These are phyloP conservation scores for Blomia tropicalis DNA, from an alignment of 2,888 invertebrate genomes.

Conservation along the genomic window DNA sequence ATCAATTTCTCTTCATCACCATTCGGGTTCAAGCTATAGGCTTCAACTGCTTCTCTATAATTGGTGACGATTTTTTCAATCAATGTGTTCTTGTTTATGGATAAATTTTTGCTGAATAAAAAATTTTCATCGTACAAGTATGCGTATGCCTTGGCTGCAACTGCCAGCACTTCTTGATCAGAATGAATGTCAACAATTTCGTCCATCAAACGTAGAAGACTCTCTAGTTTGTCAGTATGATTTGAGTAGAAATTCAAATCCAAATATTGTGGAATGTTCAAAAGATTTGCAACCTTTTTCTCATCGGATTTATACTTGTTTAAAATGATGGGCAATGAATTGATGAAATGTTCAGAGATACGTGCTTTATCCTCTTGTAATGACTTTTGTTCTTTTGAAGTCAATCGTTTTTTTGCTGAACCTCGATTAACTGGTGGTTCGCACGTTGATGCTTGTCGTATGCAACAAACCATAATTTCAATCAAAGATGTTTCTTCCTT, in stretches of 20 bases:
- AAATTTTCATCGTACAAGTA: conserved; percentile 57
- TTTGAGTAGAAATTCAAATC: conserved; percentile 45
- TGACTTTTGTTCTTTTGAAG: conserved; percentile 50
- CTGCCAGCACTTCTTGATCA: conserved; percentile 72
- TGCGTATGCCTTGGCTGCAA: conserved; percentile 80
- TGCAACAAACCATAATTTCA: conserved; percentile 87
- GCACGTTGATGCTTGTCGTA: conserved; percentile 81
- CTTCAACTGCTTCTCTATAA: conserved; percentile 47
- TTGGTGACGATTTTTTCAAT: conserved; percentile 77
- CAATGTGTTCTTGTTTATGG: conserved; percentile 57
- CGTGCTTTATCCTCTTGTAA: conserved; percentile 79
- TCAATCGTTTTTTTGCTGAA: conserved; percentile 57
- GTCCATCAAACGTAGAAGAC: conserved; percentile 65
- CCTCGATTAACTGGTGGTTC: conserved; percentile 93
- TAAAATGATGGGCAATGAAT: conserved; percentile 66
- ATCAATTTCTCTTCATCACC: conserved; percentile 23
- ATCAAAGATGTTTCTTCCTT: conserved; percentile 88
- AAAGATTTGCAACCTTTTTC: conserved; percentile 83
- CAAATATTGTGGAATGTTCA: conserved; percentile 87
- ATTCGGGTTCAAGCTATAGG: conserved; percentile 18
- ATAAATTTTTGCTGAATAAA: conserved; percentile 18
- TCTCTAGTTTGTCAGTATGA: conserved; percentile 46
- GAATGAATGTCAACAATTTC: conserved; percentile 80
- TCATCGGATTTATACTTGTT: conserved; percentile 91
- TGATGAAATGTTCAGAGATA: conserved; percentile 89